Percentiles rank a stretch among this genome's conserved stretches.
Evolutionary conservation across 2,797 vertebrate genomes (phyloP).

Genomic region (Manis crassicaudata): DNA sequence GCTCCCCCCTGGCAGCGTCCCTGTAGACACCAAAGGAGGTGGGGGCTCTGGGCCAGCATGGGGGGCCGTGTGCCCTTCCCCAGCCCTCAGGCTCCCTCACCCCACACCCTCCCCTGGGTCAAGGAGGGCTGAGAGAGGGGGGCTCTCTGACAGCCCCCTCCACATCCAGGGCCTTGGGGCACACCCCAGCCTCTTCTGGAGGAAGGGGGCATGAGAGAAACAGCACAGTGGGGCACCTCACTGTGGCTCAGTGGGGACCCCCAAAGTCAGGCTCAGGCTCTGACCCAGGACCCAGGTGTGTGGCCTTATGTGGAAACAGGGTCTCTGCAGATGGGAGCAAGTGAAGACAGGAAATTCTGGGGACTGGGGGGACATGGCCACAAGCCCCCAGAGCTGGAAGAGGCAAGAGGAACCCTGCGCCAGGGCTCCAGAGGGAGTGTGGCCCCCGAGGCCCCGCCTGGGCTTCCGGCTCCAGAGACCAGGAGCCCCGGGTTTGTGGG

Average conservation of each 20-base stretch:
- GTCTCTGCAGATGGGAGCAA: accelerated
- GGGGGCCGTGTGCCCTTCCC: too few species aligned
- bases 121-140: neutral
- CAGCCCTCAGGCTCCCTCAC: too few species aligned
- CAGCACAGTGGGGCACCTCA: accelerated
- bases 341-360: accelerated
- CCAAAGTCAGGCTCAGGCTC: neutral
- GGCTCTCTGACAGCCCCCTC: neutral
- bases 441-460: too few species aligned
- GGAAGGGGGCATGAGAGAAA: neutral
- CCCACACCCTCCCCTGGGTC: neutral
- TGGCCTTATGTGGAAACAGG: neutral
- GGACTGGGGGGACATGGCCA: too few species aligned
- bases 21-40: too few species aligned
- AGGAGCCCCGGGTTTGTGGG: neutral
- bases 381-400: too few species aligned
- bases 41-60: too few species aligned
- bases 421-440: accelerated
- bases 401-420: neutral
- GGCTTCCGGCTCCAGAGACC: neutral
- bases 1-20: too few species aligned
- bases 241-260: neutral
- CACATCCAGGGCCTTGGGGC: neutral
- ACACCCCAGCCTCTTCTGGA: accelerated
- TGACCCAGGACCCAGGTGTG: accelerated